Evolutionary conservation across 2,113 vertebrate genomes (phyloP), one percentile per base, ranked within the genome.

Genomic region (Merops nubicus): DNA sequence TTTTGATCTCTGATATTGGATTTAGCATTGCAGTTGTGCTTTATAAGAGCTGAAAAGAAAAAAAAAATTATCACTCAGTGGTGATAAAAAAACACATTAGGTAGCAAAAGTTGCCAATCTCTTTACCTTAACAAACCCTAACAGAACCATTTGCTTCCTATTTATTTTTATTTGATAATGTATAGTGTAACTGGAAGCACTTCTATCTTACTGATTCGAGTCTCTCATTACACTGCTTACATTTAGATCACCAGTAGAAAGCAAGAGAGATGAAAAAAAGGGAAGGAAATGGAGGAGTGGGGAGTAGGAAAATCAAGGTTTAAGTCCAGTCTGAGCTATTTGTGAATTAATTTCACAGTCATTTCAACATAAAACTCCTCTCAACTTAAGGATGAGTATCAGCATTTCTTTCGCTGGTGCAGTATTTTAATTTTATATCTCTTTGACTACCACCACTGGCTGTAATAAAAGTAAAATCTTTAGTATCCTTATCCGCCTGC

Each of bases 381-480:
- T 9, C 25, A 15, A 82, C 29, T 82, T 59, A 76, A 43, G 34
- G 62, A 85, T 34, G 53, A 72, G 8, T 48, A 79, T 78, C 57
- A 82, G 23, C 28, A 57, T 64, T 93, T 60, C 64, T 81, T 89
- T 38, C 72, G 60, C 26, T 79, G n/a, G 31, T 43, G 8, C 43
- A 54, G 38, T 72, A 72, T 15, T 87, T 93, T 63, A 60, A 84
- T 91, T 89, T 80, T 47, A 31, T 78, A 45, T 59, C 22, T 74
- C 22, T 89, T 93, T 2, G 2, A 60, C 57, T 73, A 76, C 17
- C 25, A 75, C 62, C 2, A 1, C 36, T 85, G 0, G 43, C 21
- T 62, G 45, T 51, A 89, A 82, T 68, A 89, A 86, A 92, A 89
- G 42, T 74, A 70, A 86, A 84, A 84, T 63, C 64, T 92, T 91